Percentiles rank a stretch among this genome's conserved stretches.
Conservation (phyloP, 1,140 invertebrate genomes). For the Saccostrea echinata region DNA sequence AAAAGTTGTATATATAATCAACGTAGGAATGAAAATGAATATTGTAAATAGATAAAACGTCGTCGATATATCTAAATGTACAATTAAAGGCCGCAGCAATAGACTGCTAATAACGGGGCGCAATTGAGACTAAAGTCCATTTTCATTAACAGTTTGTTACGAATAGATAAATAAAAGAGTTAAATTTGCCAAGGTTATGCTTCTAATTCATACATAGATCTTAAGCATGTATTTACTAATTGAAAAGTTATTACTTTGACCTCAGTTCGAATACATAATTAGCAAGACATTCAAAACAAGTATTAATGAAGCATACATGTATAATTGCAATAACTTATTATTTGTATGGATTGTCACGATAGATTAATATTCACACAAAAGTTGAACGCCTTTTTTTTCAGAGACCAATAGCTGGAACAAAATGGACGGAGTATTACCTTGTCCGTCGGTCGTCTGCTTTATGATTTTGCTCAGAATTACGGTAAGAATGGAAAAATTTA, state of each 20-base stretch:
- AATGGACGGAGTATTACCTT: conserved; percentile 3
- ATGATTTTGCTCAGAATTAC: background rate
- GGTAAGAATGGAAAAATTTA: background rate
- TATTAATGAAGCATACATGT: conserved; percentile 24
- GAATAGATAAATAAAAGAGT: too few relatives aligned
- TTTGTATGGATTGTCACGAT: background rate
- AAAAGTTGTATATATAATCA: too few relatives aligned
- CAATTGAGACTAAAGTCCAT: too few relatives aligned
- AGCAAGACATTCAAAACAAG: background rate
- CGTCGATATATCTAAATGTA: too few relatives aligned
- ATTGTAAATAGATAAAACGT: too few relatives aligned
- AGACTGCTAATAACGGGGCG: too few relatives aligned
- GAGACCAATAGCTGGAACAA: background rate
- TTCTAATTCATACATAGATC: too few relatives aligned
- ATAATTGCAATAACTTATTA: conserved; percentile 3
- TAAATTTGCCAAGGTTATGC: too few relatives aligned
- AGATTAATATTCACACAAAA: background rate
- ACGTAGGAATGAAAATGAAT: too few relatives aligned
- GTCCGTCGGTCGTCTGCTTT: background rate
- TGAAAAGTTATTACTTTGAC: background rate
- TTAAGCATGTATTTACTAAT: background rate
- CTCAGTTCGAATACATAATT: background rate
- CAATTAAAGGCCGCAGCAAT: too few relatives aligned
- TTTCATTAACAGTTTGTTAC: too few relatives aligned
- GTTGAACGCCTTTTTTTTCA: background rate